Conservation (phyloP, 2,113 vertebrate genomes). For the Oncorhynchus kisutch region DNA sequence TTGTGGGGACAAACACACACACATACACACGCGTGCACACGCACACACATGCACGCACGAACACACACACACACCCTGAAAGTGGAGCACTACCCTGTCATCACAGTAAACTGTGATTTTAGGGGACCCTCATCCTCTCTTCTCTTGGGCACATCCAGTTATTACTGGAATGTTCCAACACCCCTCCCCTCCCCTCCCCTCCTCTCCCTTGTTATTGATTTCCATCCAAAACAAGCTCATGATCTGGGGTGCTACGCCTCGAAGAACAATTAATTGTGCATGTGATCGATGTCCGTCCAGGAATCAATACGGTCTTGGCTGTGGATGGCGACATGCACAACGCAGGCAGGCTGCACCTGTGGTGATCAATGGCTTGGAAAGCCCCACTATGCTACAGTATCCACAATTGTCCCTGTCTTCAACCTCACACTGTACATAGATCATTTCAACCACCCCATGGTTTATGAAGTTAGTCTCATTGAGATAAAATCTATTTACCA, state of each 20-base stretch:
- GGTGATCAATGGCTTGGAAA: not conserved
- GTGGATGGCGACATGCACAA: not conserved
- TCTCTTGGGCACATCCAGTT: not conserved
- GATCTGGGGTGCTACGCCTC: conserved; percentile 55
- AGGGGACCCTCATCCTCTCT: not conserved
- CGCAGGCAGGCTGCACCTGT: not conserved
- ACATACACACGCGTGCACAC: not conserved
- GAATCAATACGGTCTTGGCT: conserved; percentile 53
- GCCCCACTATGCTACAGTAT: not conserved
- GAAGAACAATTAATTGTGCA: conserved; percentile 74
- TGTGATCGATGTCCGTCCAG: conserved; percentile 68
- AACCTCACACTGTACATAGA: not conserved
- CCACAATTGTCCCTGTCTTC: no score
- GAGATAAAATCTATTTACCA: no score
- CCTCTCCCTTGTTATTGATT: conserved; percentile 42
- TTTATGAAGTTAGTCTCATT: no score
- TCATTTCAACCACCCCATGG: not conserved
- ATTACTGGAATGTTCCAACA: not conserved
- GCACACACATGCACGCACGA: not conserved
- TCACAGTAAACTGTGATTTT: not conserved
- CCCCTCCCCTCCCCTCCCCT: not conserved
- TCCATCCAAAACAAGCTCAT: conserved; percentile 45
- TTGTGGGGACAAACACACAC: not conserved
- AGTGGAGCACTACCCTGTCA: not conserved
- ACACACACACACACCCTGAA: not conserved